A percentile compares a stretch with the other conserved stretches of the same genome.
These are phyloP conservation scores for Meles meles DNA, from an alignment of 2,113 vertebrate genomes.

Conservation along the genomic window DNA sequence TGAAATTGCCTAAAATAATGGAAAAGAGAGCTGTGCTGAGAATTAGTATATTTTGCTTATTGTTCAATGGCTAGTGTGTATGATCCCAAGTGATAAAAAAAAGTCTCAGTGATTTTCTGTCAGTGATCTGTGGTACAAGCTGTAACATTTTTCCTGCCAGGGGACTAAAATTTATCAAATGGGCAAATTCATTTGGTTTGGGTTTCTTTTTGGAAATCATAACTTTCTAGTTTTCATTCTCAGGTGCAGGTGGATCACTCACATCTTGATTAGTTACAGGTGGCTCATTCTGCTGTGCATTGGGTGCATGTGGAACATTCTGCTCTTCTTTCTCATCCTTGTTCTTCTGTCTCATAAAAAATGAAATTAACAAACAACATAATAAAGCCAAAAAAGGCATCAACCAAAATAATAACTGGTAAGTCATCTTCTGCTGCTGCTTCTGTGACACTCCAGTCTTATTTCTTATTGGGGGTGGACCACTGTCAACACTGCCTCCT, in stretches of 20 bases:
- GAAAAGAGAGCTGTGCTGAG: background rate
- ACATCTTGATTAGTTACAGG: background rate
- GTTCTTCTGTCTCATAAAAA: fast-evolving
- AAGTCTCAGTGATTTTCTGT: background rate
- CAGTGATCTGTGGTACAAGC: background rate
- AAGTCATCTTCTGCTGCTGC: fast-evolving
- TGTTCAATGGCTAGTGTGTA: background rate
- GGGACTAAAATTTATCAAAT: background rate
- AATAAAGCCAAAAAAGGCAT: background rate
- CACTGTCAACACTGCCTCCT: conserved; percentile 77
- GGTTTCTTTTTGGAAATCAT: background rate
- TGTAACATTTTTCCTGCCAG: background rate
- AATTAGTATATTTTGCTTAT: background rate
- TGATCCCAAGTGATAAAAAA: background rate
- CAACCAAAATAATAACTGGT: background rate
- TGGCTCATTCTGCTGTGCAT: background rate
- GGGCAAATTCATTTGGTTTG: background rate
- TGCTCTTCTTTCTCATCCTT: background rate
- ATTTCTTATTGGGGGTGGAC: conserved; percentile 21
- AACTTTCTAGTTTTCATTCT: background rate
- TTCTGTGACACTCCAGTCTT: background rate
- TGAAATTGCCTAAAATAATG: background rate
- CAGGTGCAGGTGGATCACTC: background rate
- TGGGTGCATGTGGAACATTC: background rate
- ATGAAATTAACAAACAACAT: background rate